Evolutionary conservation across 2,888 invertebrate species (phyloP).

Genomic region (Sphaeridia pumilis): DNA sequence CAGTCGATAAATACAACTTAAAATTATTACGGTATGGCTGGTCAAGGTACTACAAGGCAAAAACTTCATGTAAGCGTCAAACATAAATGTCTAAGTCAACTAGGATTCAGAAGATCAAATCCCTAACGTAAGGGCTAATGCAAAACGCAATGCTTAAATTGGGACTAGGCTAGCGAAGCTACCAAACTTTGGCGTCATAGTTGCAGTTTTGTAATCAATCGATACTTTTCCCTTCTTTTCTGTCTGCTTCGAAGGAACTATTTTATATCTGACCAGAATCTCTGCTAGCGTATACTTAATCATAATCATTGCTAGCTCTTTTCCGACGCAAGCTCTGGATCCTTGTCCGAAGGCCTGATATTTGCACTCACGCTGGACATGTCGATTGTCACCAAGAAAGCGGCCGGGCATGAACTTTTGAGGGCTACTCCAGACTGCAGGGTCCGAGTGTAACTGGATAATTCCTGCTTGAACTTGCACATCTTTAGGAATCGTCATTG

Average conservation of each 20-base stretch:
- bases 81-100: too few species aligned
- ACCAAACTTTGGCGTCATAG: constrained; percentile 24
- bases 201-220: constrained; percentile 20
- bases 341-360: constrained; percentile 26
- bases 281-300: constrained; percentile 15
- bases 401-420: constrained; percentile 17
- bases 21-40: too few species aligned
- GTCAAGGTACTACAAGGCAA: too few species aligned
- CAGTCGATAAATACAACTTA: too few species aligned
- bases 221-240: constrained; percentile 9
- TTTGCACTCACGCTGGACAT: neutral
- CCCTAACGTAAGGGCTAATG: too few species aligned
- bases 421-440: constrained; percentile 16
- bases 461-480: constrained; percentile 23
- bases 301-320: constrained; percentile 14
- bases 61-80: too few species aligned
- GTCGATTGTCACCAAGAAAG: constrained; percentile 5
- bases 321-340: constrained; percentile 20
- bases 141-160: neutral
- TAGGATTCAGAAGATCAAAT: too few species aligned
- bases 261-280: constrained; percentile 9
- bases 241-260: constrained; percentile 4
- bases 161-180: constrained; percentile 5
- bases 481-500: constrained; percentile 17
- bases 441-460: constrained; percentile 19